phyloP scores from a whole-genome alignment of 2,888 invertebrate genomes.

The Amblyjoppa proteus region DNA sequence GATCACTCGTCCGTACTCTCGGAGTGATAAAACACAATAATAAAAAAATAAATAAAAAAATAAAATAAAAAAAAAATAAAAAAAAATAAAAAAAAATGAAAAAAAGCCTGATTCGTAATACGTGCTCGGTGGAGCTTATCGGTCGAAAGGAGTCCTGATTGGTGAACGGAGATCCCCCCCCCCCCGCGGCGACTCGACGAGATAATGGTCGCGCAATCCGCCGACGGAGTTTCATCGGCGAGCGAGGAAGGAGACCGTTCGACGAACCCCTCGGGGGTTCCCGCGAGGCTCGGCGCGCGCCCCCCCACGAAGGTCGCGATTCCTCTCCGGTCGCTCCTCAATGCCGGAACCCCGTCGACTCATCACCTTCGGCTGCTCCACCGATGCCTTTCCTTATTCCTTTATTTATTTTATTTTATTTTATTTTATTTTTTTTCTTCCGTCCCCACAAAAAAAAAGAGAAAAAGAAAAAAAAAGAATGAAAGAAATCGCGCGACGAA shows the following conservation, averaged over 20 bases:
- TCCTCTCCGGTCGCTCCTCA: slow-evolving; percentile 30
- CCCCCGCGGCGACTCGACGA: slow-evolving; percentile 60
- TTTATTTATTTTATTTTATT: slow-evolving; percentile 4
- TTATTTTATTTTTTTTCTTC: neutral
- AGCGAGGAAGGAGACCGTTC: slow-evolving; percentile 43
- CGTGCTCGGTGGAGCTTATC: slow-evolving; percentile 70
- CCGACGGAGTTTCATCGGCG: slow-evolving; percentile 45
- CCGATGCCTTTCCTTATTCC: slow-evolving; percentile 5
- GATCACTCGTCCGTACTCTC: too few species aligned
- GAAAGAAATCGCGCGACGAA: slow-evolving; percentile 21
- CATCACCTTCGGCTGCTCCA: slow-evolving; percentile 54
- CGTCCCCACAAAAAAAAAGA: neutral
- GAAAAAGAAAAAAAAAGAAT: too few species aligned
- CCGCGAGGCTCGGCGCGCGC: slow-evolving; percentile 31
- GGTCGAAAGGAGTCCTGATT: slow-evolving; percentile 71
- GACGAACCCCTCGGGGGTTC: slow-evolving; percentile 39
- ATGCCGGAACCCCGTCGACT: slow-evolving; percentile 61
- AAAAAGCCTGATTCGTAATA: slow-evolving; percentile 53
- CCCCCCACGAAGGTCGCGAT: slow-evolving; percentile 58
- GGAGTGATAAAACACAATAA: too few species aligned
- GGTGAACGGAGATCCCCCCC: slow-evolving; percentile 33
- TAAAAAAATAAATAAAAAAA: too few species aligned
- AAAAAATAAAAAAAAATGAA: neutral
- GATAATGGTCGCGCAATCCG: slow-evolving; percentile 73
- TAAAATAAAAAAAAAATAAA: too few species aligned